A percentile compares a stretch with the other conserved stretches of the same genome.
phyloP scores from a whole-genome alignment of 2,888 invertebrate genomes.

The Orthosia cruda region DNA sequence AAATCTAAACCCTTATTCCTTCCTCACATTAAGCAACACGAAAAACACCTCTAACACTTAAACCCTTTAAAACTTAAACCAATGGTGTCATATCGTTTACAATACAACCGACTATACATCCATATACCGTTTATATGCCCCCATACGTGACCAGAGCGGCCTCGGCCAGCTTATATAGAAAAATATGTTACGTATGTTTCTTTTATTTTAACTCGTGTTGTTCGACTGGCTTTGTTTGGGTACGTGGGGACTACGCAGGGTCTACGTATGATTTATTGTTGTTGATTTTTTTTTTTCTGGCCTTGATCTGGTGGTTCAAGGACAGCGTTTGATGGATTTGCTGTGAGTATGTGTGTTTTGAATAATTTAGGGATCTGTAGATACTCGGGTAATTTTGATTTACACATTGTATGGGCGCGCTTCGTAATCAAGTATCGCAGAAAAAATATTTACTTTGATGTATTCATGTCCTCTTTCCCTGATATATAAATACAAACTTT shows the following conservation, averaged over 20 bases:
- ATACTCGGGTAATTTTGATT: background rate
- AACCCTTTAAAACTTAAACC: background rate
- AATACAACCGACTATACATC: background rate
- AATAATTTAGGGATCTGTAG: background rate
- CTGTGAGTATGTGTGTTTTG: background rate
- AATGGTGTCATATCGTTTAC: background rate
- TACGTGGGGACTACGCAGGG: constrained; percentile 20
- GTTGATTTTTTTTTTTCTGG: constrained; percentile 23
- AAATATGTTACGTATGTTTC: constrained; percentile 39
- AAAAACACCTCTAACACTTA: background rate
- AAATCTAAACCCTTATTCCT: background rate
- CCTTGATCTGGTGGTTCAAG: background rate
- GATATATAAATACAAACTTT: too few species aligned
- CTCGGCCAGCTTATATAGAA: constrained; percentile 37
- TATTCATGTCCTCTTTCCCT: too few species aligned
- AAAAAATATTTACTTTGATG: too few species aligned
- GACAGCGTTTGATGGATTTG: background rate
- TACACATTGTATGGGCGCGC: background rate
- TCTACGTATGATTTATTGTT: constrained; percentile 50
- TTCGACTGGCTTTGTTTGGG: constrained; percentile 48
- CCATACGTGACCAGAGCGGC: constrained; percentile 38
- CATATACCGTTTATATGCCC: constrained; percentile 5
- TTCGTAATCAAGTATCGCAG: too few species aligned
- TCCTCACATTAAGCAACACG: background rate
- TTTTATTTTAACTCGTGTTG: constrained; percentile 51